These are phyloP conservation scores for Euphonia xanthogaster DNA, from an alignment of 2,797 vertebrate species.

Conservation along the genomic window DNA sequence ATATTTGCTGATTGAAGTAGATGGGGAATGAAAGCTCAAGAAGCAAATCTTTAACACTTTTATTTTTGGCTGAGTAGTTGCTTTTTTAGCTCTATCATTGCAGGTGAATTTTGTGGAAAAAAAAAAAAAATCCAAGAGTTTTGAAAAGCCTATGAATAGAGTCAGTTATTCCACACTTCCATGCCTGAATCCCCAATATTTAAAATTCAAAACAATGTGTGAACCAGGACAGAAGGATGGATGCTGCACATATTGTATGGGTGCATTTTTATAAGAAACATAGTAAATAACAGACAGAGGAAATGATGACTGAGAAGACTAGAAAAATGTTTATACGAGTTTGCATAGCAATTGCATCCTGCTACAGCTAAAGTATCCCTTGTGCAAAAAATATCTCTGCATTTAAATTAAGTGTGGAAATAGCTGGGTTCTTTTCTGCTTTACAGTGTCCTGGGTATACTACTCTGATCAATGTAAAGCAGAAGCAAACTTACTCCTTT, in stretches of 20 bases:
- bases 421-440: neutral
- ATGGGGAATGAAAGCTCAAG: neutral
- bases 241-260: neutral
- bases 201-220: neutral
- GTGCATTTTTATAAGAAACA: neutral
- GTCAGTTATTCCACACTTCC: neutral
- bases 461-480: neutral
- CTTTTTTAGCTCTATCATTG: neutral
- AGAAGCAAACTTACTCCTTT: neutral
- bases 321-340: neutral
- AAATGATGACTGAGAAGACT: neutral
- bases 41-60: neutral
- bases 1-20: neutral
- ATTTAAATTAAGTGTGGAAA: neutral
- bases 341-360: neutral
- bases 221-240: neutral
- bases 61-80: neutral
- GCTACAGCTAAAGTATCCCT: neutral
- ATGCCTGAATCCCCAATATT: neutral
- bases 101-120: conserved; percentile 8
- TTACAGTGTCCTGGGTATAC: neutral
- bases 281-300: neutral
- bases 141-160: neutral
- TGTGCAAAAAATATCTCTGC: neutral
- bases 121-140: neutral